These are phyloP conservation scores for Holacanthus passer DNA, from an alignment of 2,113 vertebrate genomes.

Conservation along the genomic window DNA sequence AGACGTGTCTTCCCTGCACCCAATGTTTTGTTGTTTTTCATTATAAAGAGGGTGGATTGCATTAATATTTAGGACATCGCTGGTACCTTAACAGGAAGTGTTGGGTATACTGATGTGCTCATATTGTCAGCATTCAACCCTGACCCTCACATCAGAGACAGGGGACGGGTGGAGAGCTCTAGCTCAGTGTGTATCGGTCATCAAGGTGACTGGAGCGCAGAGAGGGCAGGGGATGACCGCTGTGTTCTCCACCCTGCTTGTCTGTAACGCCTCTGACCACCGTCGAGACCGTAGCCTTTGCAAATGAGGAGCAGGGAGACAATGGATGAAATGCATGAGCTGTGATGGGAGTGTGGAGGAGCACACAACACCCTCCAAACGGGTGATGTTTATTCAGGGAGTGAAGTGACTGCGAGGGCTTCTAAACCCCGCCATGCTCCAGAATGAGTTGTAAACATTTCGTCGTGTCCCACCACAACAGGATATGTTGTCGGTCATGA, in stretches of 20 bases:
- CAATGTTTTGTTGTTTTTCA: slow-evolving; percentile 30
- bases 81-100: slow-evolving; percentile 38
- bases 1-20: not conserved
- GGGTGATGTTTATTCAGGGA: slow-evolving; percentile 75
- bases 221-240: slow-evolving; percentile 57
- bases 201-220: slow-evolving; percentile 53
- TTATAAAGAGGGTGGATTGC: slow-evolving; percentile 9
- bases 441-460: slow-evolving; percentile 75
- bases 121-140: slow-evolving; percentile 62
- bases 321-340: slow-evolving; percentile 62
- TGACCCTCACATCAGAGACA: slow-evolving; percentile 48
- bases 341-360: slow-evolving; percentile 48
- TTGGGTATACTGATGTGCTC: slow-evolving; percentile 68
- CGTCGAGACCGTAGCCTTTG: slow-evolving; percentile 65
- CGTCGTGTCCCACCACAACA: slow-evolving; percentile 35
- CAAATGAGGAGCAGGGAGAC: slow-evolving; percentile 73
- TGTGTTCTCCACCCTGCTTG: slow-evolving; percentile 50
- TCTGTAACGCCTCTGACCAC: slow-evolving; percentile 67
- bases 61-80: slow-evolving; percentile 60
- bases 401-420: slow-evolving; percentile 30
- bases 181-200: slow-evolving; percentile 47
- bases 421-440: slow-evolving; percentile 65
- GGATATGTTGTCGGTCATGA: slow-evolving; percentile 48
- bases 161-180: slow-evolving; percentile 4
- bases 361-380: slow-evolving; percentile 31